Evolutionary conservation across 2,797 vertebrate genomes (phyloP), one percentile per base, ranked within the genome.

Genomic region (Atherinosoma microstoma): DNA sequence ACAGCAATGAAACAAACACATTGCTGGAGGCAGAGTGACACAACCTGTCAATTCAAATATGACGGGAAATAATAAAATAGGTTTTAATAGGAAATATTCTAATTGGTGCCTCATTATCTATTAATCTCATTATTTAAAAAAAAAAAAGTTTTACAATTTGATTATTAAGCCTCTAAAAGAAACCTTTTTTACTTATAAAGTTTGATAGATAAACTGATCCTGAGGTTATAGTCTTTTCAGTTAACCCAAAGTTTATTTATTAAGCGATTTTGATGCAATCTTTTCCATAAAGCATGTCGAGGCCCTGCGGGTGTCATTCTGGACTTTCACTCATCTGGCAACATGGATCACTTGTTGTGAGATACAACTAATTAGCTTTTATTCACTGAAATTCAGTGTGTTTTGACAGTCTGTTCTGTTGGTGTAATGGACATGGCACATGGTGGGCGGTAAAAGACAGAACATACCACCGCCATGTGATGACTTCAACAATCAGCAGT

Each of bases 341-440:
- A 77, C 74, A 74, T 56, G 81, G 80, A 86, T 82, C 77, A 73
- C 85, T 90, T 87, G 84, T 79, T 86, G 75, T 82, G 74, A 79
- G 84, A 80, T 60, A 38, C 45, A 73, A 76, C 67, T 83, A 82
- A 88, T 86, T 78, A 74, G 67, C 72, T 80, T 84, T 82, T 88
- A 84, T 85, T 88, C 82, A 83, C 67, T 72, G 67, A 68, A 73
- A 81, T 54, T 51, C 58, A 59, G 64, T 75, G 57, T 79, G 79
- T 82, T 86, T 72, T 81, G 70, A 87, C 73, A 70, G 79, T 68
- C 71, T 73, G 77, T 64, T 79, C 67, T 54, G 34, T 45, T 67
- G 66, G 78, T 72, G 58, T 24, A 76, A 49, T 54, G 38, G 73
- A 56, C 64, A 72, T 12, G 24, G 67, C 75, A 71, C 58, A 71